phyloP scores from a whole-genome alignment of 1,140 invertebrate species.

The Mylabris phalerata region DNA sequence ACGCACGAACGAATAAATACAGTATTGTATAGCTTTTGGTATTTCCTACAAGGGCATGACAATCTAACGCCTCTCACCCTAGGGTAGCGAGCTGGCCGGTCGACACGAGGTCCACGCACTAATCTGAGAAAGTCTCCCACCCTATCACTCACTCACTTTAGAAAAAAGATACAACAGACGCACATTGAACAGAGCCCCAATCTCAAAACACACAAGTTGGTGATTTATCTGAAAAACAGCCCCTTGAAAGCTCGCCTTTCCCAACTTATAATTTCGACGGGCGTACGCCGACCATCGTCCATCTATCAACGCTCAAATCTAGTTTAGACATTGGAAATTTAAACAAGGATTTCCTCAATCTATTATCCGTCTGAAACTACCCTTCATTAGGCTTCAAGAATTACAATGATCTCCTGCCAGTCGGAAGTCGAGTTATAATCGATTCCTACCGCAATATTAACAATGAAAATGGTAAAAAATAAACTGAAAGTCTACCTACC shows the following conservation, averaged over 20 bases:
- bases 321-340: too few species aligned
- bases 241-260: slow-evolving; percentile 11
- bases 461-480: too few species aligned
- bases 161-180: neutral
- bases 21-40: neutral
- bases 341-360: too few species aligned
- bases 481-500: too few species aligned
- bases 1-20: neutral
- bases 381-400: too few species aligned
- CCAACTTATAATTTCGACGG: slow-evolving; percentile 6
- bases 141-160: neutral
- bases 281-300: neutral
- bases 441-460: too few species aligned
- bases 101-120: slow-evolving; percentile 16
- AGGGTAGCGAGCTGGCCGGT: slow-evolving; percentile 7
- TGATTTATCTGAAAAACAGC: slow-evolving; percentile 13
- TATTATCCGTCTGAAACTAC: too few species aligned
- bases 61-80: slow-evolving; percentile 10
- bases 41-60: slow-evolving; percentile 12
- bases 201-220: slow-evolving; percentile 6
- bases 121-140: slow-evolving; percentile 16
- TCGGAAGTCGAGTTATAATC: too few species aligned
- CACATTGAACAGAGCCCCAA: slow-evolving; percentile 5
- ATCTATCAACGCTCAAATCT: too few species aligned
- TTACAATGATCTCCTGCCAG: too few species aligned